phyloP scores from a whole-genome alignment of 2,113 vertebrate species.

The Platysteira castanea region DNA sequence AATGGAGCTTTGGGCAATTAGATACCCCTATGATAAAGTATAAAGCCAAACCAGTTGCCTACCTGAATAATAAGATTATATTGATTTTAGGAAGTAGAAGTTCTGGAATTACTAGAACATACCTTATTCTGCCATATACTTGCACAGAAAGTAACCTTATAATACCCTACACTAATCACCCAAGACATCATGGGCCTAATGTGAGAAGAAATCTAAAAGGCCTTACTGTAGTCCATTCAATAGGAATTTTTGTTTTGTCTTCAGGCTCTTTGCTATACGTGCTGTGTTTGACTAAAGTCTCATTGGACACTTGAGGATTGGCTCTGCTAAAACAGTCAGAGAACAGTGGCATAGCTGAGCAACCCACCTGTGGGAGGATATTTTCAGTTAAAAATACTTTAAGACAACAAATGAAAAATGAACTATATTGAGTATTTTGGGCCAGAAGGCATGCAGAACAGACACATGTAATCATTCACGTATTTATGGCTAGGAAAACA shows the following conservation, averaged over 20 bases:
- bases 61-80: background rate
- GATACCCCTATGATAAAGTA: background rate
- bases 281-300: background rate
- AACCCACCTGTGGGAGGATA: background rate
- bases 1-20: background rate
- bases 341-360: background rate
- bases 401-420: background rate
- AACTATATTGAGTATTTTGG: background rate
- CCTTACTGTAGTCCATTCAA: background rate
- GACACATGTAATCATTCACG: background rate
- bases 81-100: background rate
- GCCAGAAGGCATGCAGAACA: background rate
- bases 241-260: background rate
- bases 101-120: background rate
- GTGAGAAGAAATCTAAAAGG: background rate
- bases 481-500: background rate
- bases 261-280: background rate
- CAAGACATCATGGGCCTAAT: background rate
- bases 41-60: background rate
- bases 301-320: accelerated
- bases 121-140: background rate
- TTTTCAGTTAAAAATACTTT: background rate
- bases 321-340: background rate
- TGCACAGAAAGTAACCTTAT: background rate
- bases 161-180: background rate